Conservation (phyloP, 2,113 vertebrate species). For the Prunella fulvescens region DNA sequence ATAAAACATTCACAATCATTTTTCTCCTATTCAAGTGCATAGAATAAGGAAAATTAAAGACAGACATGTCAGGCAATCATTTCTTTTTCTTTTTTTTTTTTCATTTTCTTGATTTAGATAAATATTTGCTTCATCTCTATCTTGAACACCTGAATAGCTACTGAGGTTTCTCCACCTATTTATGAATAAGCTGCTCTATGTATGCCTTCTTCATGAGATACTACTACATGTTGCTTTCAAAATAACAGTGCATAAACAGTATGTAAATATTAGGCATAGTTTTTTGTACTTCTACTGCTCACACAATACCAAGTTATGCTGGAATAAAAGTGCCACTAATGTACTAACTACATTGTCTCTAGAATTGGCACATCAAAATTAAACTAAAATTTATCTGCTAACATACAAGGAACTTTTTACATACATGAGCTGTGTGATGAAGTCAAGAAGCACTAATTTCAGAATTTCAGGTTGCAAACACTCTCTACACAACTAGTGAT, state of each 20-base stretch:
- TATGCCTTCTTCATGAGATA: background rate
- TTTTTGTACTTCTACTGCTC: background rate
- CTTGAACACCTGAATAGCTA: background rate
- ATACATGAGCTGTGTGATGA: accelerated
- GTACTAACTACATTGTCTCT: background rate
- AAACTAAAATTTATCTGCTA: background rate
- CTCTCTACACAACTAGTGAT: background rate
- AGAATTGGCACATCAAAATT: background rate
- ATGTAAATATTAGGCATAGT: background rate
- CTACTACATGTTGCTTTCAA: background rate
- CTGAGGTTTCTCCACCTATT: background rate
- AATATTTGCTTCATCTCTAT: background rate
- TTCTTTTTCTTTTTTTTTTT: background rate
- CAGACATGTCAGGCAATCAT: background rate
- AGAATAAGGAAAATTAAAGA: background rate
- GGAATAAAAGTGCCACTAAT: background rate
- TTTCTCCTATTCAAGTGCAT: background rate
- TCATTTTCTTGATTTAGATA: background rate
- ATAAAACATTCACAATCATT: background rate
- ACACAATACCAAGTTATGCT: background rate
- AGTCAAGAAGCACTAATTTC: background rate
- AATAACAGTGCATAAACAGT: background rate
- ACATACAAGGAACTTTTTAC: background rate
- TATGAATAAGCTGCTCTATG: background rate
- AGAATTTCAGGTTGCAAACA: background rate